Evolutionary conservation across 2,113 vertebrate genomes (phyloP), one percentile per base, ranked within the genome.

Genomic region (Myxocyprinus asiaticus): DNA sequence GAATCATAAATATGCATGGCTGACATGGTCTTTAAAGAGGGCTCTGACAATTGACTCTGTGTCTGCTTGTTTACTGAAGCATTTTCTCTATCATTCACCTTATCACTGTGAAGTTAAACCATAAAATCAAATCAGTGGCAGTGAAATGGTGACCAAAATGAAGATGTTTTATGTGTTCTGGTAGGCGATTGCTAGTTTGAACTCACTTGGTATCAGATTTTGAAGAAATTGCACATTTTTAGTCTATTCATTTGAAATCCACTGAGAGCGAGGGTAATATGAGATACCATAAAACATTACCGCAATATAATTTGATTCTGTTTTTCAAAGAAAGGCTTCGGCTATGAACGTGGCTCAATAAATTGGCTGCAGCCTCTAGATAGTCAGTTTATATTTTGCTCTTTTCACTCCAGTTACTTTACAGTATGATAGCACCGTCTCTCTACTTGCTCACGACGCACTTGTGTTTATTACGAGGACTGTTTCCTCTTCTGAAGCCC

Each of bases 401-500:
- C 12, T 67, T 55, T 75, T 77, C 72, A 58, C 62, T 44, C 48
- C 63, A 50, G 11, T 81, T 68, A 42, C 43, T 58, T 59, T 14
- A 51, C 9, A 66, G 50, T 17, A 72, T 56, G 59, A 17, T 22
- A 67, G 62, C 50, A n/a, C 55, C 43, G 7, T 15, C 55, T 59
- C 15, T 33, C 44, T 67, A 43, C 10, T 43, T 66, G 9, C 42
- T 58, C 48, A 11, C 63, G 63, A 43, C 51, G 17, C 44, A 12
- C 11, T 47, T 9, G 53, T 74, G 55, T 62, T 77, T 58, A 58
- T 67, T 67, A 77, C 47, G 56, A 55, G 5, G 14, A 15, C 53
- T 9, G 55, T 47, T 72, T 82, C 76, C 67, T 83, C 63, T 78
- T 66, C 66, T 66, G 75, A 82, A 55, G 81, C 85, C 79, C 79